A percentile compares a stretch with the other conserved stretches of the same genome.
Conservation (phyloP, 2,888 invertebrate species). For the Sesia bembeciformis region DNA sequence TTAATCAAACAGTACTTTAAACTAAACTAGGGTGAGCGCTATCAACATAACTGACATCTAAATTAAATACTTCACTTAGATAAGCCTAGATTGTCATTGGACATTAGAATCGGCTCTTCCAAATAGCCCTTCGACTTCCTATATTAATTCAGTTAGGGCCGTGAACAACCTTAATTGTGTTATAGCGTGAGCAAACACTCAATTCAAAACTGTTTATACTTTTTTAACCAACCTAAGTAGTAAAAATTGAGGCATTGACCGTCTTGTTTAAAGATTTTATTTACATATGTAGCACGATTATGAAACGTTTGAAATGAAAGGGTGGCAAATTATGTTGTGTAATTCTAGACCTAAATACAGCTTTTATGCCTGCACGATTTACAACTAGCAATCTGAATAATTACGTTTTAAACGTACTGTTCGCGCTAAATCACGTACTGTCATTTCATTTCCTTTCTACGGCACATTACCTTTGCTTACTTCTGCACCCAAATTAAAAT, state of each 20-base stretch:
- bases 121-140: conserved; percentile 24
- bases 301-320: not conserved
- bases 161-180: conserved; percentile 44
- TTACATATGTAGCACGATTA: not conserved
- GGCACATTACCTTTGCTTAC: no score
- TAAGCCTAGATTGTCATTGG: not conserved
- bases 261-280: conserved; percentile 9
- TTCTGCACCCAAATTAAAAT: no score
- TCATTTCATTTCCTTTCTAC: no score
- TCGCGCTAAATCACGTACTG: no score
- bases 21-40: not conserved
- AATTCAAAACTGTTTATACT: conserved; percentile 16
- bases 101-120: not conserved
- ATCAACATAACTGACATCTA: not conserved
- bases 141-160: conserved; percentile 41
- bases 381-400: no score
- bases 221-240: not conserved
- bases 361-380: no score
- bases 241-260: not conserved
- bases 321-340: no score
- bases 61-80: not conserved
- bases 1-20: not conserved
- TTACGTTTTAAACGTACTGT: no score
- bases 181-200: conserved; percentile 55
- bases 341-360: no score